Conservation (phyloP, 1,140 invertebrate genomes). For the Scaptomyza hsui region DNA sequence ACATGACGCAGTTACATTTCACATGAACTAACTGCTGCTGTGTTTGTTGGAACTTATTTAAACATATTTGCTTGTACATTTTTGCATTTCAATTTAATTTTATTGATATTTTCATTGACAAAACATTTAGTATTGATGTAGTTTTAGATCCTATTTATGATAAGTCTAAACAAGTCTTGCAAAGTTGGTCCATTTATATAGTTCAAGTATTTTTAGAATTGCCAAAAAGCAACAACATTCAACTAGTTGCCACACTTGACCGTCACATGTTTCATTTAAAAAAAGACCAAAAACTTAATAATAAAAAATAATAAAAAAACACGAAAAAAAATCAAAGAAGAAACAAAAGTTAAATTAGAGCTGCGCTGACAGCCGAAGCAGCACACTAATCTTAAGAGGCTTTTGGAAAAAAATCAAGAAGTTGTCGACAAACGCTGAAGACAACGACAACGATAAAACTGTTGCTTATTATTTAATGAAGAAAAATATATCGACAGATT, state of each 20-base stretch:
- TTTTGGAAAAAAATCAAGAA: slow-evolving; percentile 54
- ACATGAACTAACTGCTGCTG: not conserved
- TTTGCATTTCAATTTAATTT: not conserved
- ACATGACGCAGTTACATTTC: not conserved
- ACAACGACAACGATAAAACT: not conserved
- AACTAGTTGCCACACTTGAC: slow-evolving; percentile 24
- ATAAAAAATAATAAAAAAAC: slow-evolving; percentile 12
- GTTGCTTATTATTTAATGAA: slow-evolving; percentile 23
- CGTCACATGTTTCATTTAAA: slow-evolving; percentile 12
- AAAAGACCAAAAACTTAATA: slow-evolving; percentile 2
- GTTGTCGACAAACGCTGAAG: slow-evolving; percentile 53
- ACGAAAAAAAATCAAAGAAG: slow-evolving; percentile 11
- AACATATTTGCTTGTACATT: no score
- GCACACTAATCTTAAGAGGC: slow-evolving; percentile 49
- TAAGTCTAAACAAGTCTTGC: slow-evolving; percentile 1
- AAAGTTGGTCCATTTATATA: slow-evolving; percentile 17
- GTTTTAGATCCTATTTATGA: not conserved
- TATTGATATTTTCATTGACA: not conserved
- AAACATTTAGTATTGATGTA: not conserved
- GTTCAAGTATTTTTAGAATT: not conserved
- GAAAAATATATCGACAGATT: slow-evolving; percentile 44
- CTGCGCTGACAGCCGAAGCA: slow-evolving; percentile 20
- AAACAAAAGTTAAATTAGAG: not conserved
- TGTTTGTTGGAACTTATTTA: not conserved
- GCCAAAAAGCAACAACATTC: not conserved